These are phyloP conservation scores for Petroica traversi DNA, from an alignment of 2,113 vertebrate genomes.

Conservation along the genomic window DNA sequence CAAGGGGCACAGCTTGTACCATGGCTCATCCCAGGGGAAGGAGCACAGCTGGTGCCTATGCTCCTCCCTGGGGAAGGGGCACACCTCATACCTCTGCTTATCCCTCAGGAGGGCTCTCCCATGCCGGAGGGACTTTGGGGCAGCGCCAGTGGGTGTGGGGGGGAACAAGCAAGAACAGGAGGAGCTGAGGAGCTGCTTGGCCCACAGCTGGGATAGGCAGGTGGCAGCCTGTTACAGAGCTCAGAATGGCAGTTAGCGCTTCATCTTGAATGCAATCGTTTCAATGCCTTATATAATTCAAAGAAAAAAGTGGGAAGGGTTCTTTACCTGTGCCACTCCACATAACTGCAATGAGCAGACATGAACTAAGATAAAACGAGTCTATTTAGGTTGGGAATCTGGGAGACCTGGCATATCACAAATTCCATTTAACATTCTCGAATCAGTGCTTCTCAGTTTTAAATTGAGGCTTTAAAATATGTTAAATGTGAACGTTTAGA, in stretches of 20 bases:
- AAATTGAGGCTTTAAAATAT: not conserved
- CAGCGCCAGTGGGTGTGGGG: constrained; percentile 3
- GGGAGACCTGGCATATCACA: not conserved
- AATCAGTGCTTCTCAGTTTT: not conserved
- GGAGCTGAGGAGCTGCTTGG: not conserved
- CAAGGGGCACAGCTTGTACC: not conserved
- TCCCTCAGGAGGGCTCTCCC: not conserved
- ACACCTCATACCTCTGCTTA: not conserved
- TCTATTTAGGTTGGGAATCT: too few relatives aligned
- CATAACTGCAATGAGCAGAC: not conserved
- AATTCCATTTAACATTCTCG: not conserved
- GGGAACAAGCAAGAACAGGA: not conserved
- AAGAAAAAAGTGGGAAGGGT: not conserved
- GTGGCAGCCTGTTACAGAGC: constrained; percentile 36
- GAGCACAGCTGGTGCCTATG: not conserved
- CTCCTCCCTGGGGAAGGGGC: not conserved
- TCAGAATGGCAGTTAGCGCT: not conserved
- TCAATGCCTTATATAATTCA: not conserved
- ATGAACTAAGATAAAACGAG: too few relatives aligned
- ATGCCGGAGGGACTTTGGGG: not conserved
- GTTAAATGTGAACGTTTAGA: not conserved
- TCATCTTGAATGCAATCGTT: not conserved
- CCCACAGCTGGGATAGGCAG: not conserved
- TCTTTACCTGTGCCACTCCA: not conserved
- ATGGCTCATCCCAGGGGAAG: not conserved